Evolutionary conservation across 2,888 invertebrate species (phyloP), one percentile per base, ranked within the genome.

Genomic region (Zaprionus lineosus): DNA sequence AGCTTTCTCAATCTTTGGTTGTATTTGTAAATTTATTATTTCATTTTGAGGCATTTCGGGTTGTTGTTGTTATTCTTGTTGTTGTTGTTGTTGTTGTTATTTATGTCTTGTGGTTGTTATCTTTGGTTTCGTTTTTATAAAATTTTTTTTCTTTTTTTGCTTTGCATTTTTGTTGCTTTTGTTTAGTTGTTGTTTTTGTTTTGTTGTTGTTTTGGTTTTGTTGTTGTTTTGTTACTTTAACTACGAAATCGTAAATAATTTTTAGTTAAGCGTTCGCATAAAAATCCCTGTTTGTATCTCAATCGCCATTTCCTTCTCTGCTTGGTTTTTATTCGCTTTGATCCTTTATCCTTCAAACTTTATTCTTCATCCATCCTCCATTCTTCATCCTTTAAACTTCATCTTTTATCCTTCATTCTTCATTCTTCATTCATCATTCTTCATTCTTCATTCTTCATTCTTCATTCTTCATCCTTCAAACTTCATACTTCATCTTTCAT

Each of bases 11-110:
- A 18, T 51, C n/a, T 46, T 56, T 55, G 31, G 47, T 67, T 50
- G 43, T 18, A 16, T 66, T 61, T n/a, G 72, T 76, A 65, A 61
- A 72, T 48, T 62, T 68, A 74, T 69, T 77, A 68, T 24, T 24
- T 4, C 24, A 24, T 24, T 24, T 69, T 82, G 74, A 82, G 78
- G 78, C 82, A 82, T 78, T 78, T 75, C 12, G 78, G 78, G 78
- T 78, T 82, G 43, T 61, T 60, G 53, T 68, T 81, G 61, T 67
- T 67, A 47, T 62, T 62, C 24, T 73, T 65, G 4, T 31, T 59
- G 14, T 39, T 57, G 41, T 52, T 50, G 19, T 21, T 56, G 43
- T 52, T 55, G 37, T 53, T 59, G 76, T 81, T 74, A 78, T 76
- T 72, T 73, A 76, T 82, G 6, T 7, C 56, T 33, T 37, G 43